Evolutionary conservation across 2,797 vertebrate genomes (phyloP).

Genomic region (Perodicticus potto): DNA sequence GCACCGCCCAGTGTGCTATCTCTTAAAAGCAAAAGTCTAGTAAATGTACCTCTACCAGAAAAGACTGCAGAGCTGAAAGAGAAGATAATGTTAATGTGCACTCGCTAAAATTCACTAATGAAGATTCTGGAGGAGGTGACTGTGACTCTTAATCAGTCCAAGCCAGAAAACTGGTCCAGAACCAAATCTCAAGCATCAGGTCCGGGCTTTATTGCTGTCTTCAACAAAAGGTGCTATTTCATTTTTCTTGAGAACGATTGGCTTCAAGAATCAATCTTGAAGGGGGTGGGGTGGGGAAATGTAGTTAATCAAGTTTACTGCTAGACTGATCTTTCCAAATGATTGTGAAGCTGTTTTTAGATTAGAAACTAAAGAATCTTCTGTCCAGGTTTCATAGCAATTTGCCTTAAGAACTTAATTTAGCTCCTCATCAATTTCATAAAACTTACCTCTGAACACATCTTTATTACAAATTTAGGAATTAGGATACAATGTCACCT

Average conservation of each 20-base stretch:
- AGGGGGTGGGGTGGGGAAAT: neutral
- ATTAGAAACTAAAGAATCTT: conserved; percentile 43
- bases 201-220: neutral
- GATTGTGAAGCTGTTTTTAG: conserved; percentile 47
- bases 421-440: neutral
- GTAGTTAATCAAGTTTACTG: neutral
- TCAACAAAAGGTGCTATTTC: neutral
- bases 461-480: conserved; percentile 28
- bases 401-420: conserved; percentile 45
- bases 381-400: conserved; percentile 12
- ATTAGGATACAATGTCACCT: conserved; percentile 4
- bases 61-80: conserved; percentile 84
- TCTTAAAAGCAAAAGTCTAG: no score
- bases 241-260: neutral
- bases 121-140: conserved; percentile 74
- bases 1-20: conserved; percentile 79
- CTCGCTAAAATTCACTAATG: conserved; percentile 67
- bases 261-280: conserved; percentile 15
- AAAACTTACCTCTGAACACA: conserved; percentile 42
- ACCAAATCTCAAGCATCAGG: neutral
- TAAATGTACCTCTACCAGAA: no score
- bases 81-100: conserved; percentile 73
- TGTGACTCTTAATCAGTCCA: conserved; percentile 2
- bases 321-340: neutral
- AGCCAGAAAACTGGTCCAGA: conserved; percentile 62